These are phyloP conservation scores for Tautogolabrus adspersus DNA, from an alignment of 2,113 vertebrate genomes.

Conservation along the genomic window DNA sequence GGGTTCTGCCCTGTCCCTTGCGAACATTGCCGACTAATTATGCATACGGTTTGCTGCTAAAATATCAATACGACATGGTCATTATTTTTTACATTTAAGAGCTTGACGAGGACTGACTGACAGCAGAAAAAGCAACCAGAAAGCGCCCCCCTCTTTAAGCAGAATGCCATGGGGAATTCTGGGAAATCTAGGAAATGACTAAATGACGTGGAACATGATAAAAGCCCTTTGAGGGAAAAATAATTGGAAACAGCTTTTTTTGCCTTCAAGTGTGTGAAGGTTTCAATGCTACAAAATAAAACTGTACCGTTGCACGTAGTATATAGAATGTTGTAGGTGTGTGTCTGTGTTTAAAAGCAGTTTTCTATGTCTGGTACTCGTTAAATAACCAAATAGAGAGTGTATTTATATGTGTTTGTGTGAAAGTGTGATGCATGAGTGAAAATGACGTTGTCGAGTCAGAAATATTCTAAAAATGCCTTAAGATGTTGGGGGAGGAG, in stretches of 20 bases:
- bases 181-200: slow-evolving; percentile 31
- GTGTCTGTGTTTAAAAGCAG: neutral
- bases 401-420: neutral
- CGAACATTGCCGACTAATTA: too few relatives aligned
- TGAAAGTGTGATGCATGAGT: slow-evolving; percentile 49
- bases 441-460: slow-evolving; percentile 51
- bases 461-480: slow-evolving; percentile 76
- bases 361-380: neutral
- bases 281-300: neutral
- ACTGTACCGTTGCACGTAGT: too few relatives aligned
- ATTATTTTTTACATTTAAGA: neutral
- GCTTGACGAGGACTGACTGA: neutral
- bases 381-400: too few relatives aligned
- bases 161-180: slow-evolving; percentile 9
- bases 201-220: neutral
- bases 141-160: neutral
- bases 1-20: too few relatives aligned
- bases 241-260: neutral
- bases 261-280: neutral
- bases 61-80: too few relatives aligned
- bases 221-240: neutral
- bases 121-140: neutral
- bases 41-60: too few relatives aligned
- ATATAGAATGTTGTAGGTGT: neutral
- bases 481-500: slow-evolving; percentile 73